Base-by-base conservation (phyloP, 2,113 vertebrate species). In the Glaucomys volans region DNA sequence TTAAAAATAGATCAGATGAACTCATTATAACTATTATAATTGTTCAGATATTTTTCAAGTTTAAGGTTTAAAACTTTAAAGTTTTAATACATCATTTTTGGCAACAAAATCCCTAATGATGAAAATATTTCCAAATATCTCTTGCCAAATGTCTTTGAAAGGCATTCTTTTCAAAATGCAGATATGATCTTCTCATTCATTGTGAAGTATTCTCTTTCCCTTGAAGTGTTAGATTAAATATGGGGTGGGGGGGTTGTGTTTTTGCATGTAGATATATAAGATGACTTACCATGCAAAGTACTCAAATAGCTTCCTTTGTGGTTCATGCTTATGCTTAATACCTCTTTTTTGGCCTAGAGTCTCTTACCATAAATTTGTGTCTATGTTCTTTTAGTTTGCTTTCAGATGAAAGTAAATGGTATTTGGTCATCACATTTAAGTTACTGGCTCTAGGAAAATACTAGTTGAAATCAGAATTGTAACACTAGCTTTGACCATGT, bases 21-120 rank as follows among this genome's bases (percentile, higher is more conserved):
- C 79, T 80, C 64, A 4, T 89, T 88, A 75, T 69, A 87, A 9
- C 24, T 62, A 81, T 50, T 37, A 37, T 80, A 90, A 86, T 11
- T 69, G 30, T 91, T 91, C 47, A 67, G 37, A 67, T 42, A 91
- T n/a, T n/a, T n/a, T n/a, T n/a, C n/a, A n/a, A n/a, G n/a, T n/a
- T n/a, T n/a, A n/a, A n/a, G n/a, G n/a, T n/a, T n/a, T n/a, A n/a
- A n/a, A n/a, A n/a, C n/a, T n/a, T n/a, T n/a, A n/a, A n/a, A n/a
- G 10, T 74, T 91, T 83, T 91, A 83, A 18, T 37, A 75, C 10
- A 91, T 77, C 13, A 69, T 71, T 91, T 91, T 87, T 59, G n/a
- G 30, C 40, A 87, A 59, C 30, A 88, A 76, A 75, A 75, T 74
- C 4, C 0, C 37, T 44, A 64, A 64, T 71, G 32, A 80, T 91